phyloP scores from a whole-genome alignment of 2,797 vertebrate species.

The Sebastes oblongus region DNA sequence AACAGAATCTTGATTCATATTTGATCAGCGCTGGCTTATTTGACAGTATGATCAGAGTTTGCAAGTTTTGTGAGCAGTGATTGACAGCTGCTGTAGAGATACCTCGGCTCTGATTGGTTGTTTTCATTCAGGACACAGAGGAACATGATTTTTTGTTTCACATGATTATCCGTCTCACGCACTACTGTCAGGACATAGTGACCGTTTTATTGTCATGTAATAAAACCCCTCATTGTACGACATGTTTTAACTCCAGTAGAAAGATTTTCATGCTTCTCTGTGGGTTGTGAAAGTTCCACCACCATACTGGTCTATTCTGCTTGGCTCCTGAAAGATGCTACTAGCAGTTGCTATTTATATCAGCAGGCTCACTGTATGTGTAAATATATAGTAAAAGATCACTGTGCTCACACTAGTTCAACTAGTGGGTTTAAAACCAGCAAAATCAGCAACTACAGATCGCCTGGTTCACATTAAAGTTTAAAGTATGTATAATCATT shows the following conservation, averaged over 20 bases:
- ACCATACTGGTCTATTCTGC: neutral
- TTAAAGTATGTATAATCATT: neutral
- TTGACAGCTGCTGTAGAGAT: too few relatives aligned
- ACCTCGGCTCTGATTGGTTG: too few relatives aligned
- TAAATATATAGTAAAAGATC: neutral
- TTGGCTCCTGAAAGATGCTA: neutral
- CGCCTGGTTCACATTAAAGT: neutral
- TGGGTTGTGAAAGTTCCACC: neutral
- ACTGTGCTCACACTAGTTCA: neutral
- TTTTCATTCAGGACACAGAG: too few relatives aligned
- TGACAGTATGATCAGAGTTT: too few relatives aligned
- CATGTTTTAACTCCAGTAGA: neutral
- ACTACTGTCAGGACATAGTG: too few relatives aligned
- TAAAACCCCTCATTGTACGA: neutral
- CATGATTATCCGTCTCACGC: too few relatives aligned
- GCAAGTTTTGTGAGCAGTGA: too few relatives aligned
- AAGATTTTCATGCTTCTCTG: neutral
- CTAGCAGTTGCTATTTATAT: constrained; percentile 10
- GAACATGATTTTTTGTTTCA: too few relatives aligned
- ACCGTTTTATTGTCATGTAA: neutral
- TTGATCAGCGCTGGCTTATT: too few relatives aligned
- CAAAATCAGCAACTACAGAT: neutral
- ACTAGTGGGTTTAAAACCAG: neutral
- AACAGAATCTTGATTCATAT: too few relatives aligned
- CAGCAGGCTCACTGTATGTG: neutral